Evolutionary conservation across 1,140 invertebrate genomes (phyloP).

Genomic region (Drosophila willistoni): DNA sequence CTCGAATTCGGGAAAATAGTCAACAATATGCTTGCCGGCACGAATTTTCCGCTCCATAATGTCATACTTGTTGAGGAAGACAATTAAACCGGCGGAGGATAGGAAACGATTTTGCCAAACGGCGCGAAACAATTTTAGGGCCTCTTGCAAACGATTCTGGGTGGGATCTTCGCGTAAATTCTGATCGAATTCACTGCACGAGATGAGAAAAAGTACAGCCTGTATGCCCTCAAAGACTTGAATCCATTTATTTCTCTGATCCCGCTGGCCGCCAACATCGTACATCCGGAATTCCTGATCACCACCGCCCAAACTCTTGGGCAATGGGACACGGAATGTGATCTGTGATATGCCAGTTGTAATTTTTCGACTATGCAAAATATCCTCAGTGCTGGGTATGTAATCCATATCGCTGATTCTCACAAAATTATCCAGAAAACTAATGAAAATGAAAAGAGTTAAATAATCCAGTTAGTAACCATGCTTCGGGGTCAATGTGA

Average conservation of each 20-base stretch:
- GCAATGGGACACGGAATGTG: constrained; percentile 88
- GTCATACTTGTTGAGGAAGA: constrained; percentile 94
- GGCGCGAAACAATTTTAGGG: constrained; percentile 88
- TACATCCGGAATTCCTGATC: constrained; percentile 90
- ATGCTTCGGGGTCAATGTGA: constrained; percentile 2
- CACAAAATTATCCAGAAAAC: constrained; percentile 88
- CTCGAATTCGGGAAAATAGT: constrained; percentile 88
- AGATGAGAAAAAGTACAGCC: constrained; percentile 91
- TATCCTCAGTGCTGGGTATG: constrained; percentile 88
- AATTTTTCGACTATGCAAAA: constrained; percentile 87
- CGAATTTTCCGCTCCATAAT: constrained; percentile 88
- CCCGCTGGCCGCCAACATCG: constrained; percentile 92
- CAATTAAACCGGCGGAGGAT: constrained; percentile 88
- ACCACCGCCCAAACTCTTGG: constrained; percentile 87
- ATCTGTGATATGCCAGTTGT: constrained; percentile 90
- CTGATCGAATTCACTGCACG: constrained; percentile 91
- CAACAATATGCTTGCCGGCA: constrained; percentile 86
- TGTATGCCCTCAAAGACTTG: constrained; percentile 92
- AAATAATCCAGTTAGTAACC: constrained; percentile 15
- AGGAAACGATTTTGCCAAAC: constrained; percentile 92
- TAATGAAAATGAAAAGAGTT: constrained; percentile 67
- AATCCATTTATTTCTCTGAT: constrained; percentile 93
- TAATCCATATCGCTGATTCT: constrained; percentile 86
- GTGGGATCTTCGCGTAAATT: constrained; percentile 88
- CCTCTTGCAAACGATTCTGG: constrained; percentile 89